Conservation (phyloP, 2,797 vertebrate species). For the Thaleichthys pacificus region DNA sequence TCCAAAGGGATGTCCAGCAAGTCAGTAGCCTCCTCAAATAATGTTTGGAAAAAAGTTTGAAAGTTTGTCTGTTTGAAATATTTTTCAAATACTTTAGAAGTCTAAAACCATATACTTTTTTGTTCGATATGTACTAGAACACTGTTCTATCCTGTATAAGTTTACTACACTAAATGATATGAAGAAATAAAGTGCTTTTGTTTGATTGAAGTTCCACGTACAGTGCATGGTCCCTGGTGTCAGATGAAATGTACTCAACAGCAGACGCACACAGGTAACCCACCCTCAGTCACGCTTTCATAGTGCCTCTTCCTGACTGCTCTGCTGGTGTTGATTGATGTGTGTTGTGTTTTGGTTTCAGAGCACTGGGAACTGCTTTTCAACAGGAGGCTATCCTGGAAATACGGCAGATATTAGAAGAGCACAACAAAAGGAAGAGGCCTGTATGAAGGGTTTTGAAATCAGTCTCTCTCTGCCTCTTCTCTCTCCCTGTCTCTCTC, state of each 20-base stretch:
- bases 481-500: neutral
- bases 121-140: too few relatives aligned
- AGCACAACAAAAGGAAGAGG: constrained; percentile 83
- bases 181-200: constrained; percentile 20
- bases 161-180: too few relatives aligned
- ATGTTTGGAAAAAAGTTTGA: neutral
- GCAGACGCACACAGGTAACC: constrained; percentile 84
- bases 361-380: constrained; percentile 83
- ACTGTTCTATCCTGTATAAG: too few relatives aligned
- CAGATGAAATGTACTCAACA: constrained; percentile 83
- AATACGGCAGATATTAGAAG: constrained; percentile 76
- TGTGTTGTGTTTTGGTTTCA: constrained; percentile 51
- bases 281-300: neutral
- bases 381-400: constrained; percentile 82
- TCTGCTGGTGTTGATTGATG: neutral
- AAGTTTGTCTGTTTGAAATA: constrained; percentile 28
- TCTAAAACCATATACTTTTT: too few relatives aligned
- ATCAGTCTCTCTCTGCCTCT: neutral
- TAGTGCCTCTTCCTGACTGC: neutral
- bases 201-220: constrained; percentile 75
- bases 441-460: constrained; percentile 65
- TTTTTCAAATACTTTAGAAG: too few relatives aligned
- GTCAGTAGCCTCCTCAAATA: constrained; percentile 67
- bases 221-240: constrained; percentile 81
- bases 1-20: constrained; percentile 80